A percentile compares a stretch with the other conserved stretches of the same genome.
Evolutionary conservation across 92 coral and sea anemone genomes (phyloP).

Genomic region (Paramuricea clavata): DNA sequence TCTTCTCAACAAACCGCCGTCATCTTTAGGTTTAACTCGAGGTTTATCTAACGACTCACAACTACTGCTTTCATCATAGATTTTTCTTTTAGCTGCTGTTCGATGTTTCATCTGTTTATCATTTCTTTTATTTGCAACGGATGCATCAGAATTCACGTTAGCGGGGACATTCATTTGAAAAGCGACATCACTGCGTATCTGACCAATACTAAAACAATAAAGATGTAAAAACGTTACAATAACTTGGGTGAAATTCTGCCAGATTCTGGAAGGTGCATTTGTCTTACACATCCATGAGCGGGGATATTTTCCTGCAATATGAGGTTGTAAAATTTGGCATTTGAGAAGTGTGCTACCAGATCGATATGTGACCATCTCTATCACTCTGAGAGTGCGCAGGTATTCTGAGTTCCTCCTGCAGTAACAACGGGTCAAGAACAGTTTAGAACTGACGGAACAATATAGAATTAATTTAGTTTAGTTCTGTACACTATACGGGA

Average conservation of each 20-base stretch:
- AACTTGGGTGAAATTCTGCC: not conserved
- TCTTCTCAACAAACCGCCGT: slow-evolving; percentile 24
- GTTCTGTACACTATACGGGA: too few species aligned
- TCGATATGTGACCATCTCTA: too few species aligned
- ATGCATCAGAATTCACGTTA: not conserved
- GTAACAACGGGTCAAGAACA: too few species aligned
- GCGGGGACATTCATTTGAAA: not conserved
- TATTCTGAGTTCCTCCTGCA: too few species aligned
- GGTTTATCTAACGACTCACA: not conserved
- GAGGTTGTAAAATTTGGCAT: not conserved
- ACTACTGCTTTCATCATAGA: slow-evolving; percentile 34
- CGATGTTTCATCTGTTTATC: not conserved
- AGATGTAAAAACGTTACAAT: not conserved
- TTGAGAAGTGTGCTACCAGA: too few species aligned
- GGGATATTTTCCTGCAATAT: not conserved
- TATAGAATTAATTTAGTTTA: too few species aligned
- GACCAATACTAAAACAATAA: slow-evolving; percentile 33
- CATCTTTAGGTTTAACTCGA: slow-evolving; percentile 9
- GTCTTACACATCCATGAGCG: not conserved
- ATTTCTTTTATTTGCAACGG: not conserved
- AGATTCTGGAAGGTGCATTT: too few species aligned
- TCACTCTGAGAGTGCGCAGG: too few species aligned
- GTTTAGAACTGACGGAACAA: too few species aligned
- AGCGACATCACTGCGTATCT: slow-evolving; percentile 24
- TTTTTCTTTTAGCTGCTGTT: slow-evolving; percentile 21